These are phyloP conservation scores for Drosophila insularis DNA, from an alignment of 1,140 invertebrate species.

Conservation along the genomic window DNA sequence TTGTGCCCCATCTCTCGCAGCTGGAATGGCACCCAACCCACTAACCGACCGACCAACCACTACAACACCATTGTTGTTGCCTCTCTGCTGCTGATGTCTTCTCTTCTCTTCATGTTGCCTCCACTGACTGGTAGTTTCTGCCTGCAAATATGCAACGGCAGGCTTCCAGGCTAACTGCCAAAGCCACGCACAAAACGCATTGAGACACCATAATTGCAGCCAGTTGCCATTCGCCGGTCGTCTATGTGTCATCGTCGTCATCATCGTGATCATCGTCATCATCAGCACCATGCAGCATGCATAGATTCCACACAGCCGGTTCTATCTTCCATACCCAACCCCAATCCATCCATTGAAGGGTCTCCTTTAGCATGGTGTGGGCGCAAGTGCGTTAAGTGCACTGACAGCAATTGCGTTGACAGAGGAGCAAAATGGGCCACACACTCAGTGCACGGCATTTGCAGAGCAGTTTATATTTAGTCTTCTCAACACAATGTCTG, in stretches of 20 bases:
- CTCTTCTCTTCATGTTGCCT: neutral
- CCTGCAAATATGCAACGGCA: slow-evolving; percentile 66
- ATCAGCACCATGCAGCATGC: slow-evolving; percentile 21
- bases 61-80: slow-evolving; percentile 13
- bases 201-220: slow-evolving; percentile 76
- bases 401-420: slow-evolving; percentile 76
- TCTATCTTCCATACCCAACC: neutral
- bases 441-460: slow-evolving; percentile 39
- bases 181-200: slow-evolving; percentile 78
- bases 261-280: neutral
- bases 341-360: neutral
- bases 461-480: slow-evolving; percentile 75
- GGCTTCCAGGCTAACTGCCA: slow-evolving; percentile 64
- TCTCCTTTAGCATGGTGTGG: slow-evolving; percentile 25
- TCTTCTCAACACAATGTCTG: slow-evolving; percentile 43
- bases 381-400: slow-evolving; percentile 76
- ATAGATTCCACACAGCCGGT: neutral
- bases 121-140: slow-evolving; percentile 3
- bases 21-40: neutral
- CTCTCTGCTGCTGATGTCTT: neutral
- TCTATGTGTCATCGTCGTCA: slow-evolving; percentile 26
- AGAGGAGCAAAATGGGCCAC: slow-evolving; percentile 66
- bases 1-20: slow-evolving; percentile 43
- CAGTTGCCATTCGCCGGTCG: slow-evolving; percentile 54
- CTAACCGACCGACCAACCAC: slow-evolving; percentile 6